Evolutionary conservation across 2,797 vertebrate genomes (phyloP).

Genomic region (Leptoclinus maculatus): DNA sequence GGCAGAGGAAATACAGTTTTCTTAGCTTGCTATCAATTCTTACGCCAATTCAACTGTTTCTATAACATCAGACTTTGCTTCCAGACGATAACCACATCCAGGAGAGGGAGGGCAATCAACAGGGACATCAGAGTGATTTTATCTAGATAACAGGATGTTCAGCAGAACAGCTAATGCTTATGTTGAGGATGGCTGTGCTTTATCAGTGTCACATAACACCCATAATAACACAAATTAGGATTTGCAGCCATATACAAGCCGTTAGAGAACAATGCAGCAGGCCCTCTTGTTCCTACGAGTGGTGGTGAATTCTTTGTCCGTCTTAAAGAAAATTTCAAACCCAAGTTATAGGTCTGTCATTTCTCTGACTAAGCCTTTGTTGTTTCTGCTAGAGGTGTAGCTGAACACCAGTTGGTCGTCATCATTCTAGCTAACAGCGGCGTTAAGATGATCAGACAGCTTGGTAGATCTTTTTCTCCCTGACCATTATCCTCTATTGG

Average conservation of each 20-base stretch:
- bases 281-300: neutral
- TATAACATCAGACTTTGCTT: neutral
- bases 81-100: neutral
- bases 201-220: neutral
- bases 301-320: neutral
- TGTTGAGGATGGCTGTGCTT: neutral
- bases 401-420: neutral
- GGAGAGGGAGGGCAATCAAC: neutral
- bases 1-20: neutral
- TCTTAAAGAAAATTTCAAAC: neutral
- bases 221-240: neutral
- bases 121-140: neutral
- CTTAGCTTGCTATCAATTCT: neutral
- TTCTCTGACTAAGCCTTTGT: neutral
- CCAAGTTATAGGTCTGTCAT: neutral
- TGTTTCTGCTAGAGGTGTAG: neutral
- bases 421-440: neutral
- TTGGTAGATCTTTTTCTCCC: neutral
- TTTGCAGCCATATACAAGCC: neutral
- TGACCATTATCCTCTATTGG: neutral
- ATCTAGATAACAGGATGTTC: neutral
- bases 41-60: neutral
- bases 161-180: neutral
- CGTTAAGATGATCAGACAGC: conserved; percentile 2
- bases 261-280: neutral